phyloP scores from a whole-genome alignment of 2,888 invertebrate species.

The Hofmannophila pseudospretella region DNA sequence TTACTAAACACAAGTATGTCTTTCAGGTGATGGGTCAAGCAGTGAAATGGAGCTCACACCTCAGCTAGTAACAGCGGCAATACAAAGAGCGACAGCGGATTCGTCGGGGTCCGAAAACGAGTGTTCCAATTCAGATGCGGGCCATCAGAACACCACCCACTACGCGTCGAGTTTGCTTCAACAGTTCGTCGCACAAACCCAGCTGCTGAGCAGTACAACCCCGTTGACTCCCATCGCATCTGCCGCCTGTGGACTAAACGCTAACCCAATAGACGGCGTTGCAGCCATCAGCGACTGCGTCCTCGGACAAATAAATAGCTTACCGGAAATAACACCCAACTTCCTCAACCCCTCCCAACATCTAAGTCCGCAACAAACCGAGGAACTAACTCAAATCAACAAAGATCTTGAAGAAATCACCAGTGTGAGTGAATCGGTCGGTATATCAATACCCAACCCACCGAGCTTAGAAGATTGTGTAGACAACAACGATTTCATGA shows the following conservation, averaged over 20 bases:
- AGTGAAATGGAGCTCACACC: conserved; percentile 87
- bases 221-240: conserved; percentile 50
- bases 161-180: conserved; percentile 87
- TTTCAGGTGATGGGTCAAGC: conserved; percentile 80
- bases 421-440: conserved; percentile 56
- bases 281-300: conserved; percentile 58
- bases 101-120: conserved; percentile 87
- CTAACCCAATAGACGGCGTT: conserved; percentile 50
- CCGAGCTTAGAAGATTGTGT: conserved; percentile 68
- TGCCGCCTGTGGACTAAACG: conserved; percentile 38
- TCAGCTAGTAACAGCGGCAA: conserved; percentile 85
- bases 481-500: conserved; percentile 69
- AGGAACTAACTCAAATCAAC: conserved; percentile 68
- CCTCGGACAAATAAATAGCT: conserved; percentile 57
- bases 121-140: conserved; percentile 70
- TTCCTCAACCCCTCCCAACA: conserved; percentile 57
- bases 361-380: conserved; percentile 69
- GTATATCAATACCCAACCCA: conserved; percentile 58
- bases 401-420: conserved; percentile 72
- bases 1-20: conserved; percentile 5
- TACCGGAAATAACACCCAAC: conserved; percentile 56
- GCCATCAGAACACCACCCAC: conserved; percentile 77
- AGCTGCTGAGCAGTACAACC: conserved; percentile 77
- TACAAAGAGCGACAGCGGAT: conserved; percentile 82
- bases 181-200: conserved; percentile 89